Base-by-base conservation (phyloP, 2,888 invertebrate species). In the Proisotoma minuta region DNA sequence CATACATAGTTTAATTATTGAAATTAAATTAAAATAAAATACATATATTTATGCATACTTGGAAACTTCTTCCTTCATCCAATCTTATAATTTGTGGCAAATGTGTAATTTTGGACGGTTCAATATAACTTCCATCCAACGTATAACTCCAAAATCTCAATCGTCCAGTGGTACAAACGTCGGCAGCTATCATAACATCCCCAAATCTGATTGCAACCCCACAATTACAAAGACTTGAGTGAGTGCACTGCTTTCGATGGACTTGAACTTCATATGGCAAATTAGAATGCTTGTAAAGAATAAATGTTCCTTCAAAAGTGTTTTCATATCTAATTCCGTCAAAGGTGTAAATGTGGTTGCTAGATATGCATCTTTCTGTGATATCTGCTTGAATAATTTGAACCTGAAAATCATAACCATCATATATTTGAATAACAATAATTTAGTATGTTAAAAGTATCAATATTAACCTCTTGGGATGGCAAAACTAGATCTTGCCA, bases 201-300 rank as follows among this genome's bases (percentile, higher is more conserved):
- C 73, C 73, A 52, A 72, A 73, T 3, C 71, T 34, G 20, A 73
- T 67, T 1, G 73, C 72, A 28, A 73, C 70, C 3, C 66, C 73
- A 59, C 73, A 73, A 53, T 69, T 72, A 39, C 73, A 73, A 2
- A 72, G 43, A 22, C 64, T 48, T 22, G 69, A 39, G 40, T 71
- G 69, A 40, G 67, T 68, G 27, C 73, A 73, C 40, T 67, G 66
- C 28, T 66, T 65, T 29, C 72, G 48, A 26, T 72, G 60, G n/a
- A 74, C 63, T 62, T 74, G 74, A 18, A 75, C 73, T 66, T 75
- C 75, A 34, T 74, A 72, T 1, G 72, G 73, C 3, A 72, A 62
- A n/a, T 57, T 68, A 12, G 71, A 63, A 43, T 75, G 74, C 28
- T 68, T 68, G 59, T 74, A 75, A 8, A 75, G 62, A 23, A 74